phyloP scores from a whole-genome alignment of 2,797 vertebrate genomes.

The Champsocephalus esox region DNA sequence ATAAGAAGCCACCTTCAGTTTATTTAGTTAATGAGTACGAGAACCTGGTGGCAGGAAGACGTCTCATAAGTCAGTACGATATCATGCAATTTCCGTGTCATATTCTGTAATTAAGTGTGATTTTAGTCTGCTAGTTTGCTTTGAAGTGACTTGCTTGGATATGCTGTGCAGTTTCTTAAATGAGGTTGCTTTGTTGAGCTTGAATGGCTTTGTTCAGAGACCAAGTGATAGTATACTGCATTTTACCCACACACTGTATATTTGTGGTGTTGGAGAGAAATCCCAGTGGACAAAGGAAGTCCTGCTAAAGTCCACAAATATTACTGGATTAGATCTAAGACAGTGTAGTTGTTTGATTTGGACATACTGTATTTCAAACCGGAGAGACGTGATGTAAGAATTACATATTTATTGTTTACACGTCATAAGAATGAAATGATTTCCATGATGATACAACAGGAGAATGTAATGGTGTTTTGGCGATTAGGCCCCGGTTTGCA shows the following conservation, averaged over 20 bases:
- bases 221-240: not conserved
- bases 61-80: constrained; percentile 30
- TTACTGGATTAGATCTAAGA: not conserved
- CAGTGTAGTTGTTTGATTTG: not conserved
- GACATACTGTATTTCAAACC: not conserved
- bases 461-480: too few species aligned
- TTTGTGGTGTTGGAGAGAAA: not conserved
- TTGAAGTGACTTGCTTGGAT: not conserved
- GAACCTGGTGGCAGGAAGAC: constrained; percentile 19
- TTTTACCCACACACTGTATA: not conserved
- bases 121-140: constrained; percentile 10
- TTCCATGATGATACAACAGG: too few species aligned
- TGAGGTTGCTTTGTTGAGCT: not conserved
- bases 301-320: not conserved
- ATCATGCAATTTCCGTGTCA: constrained; percentile 5
- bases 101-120: constrained; percentile 19
- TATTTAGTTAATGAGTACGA: constrained; percentile 31
- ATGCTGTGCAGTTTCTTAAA: not conserved
- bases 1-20: constrained; percentile 30
- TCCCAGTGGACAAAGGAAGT: not conserved
- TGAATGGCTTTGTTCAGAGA: not conserved
- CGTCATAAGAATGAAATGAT: too few species aligned
- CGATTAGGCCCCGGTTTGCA: too few species aligned
- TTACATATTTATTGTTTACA: too few species aligned
- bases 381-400: too few species aligned